phyloP scores from a whole-genome alignment of 2,888 invertebrate genomes.

The Ectemnius lituratus region DNA sequence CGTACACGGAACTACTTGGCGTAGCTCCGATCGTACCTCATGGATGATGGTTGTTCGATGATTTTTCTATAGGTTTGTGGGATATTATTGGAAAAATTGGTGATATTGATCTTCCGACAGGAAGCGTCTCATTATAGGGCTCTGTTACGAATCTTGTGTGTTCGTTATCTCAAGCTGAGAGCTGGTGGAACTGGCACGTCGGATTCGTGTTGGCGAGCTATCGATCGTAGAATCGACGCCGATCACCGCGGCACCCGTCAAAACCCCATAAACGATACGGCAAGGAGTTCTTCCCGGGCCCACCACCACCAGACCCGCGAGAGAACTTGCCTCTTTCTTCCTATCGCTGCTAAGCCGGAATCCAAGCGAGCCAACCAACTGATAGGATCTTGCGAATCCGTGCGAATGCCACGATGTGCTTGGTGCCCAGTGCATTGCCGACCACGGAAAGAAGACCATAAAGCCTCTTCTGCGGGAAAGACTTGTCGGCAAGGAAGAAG shows the following conservation, averaged over 20 bases:
- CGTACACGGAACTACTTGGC: background rate
- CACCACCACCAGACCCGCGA: background rate
- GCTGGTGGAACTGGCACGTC: constrained; percentile 14
- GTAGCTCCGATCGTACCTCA: background rate
- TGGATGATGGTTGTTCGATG: background rate
- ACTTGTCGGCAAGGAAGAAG: constrained; percentile 7
- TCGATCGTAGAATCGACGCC: constrained; percentile 46
- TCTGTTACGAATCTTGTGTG: constrained; percentile 15
- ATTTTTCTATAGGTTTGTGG: background rate
- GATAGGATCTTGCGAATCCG: constrained; percentile 63
- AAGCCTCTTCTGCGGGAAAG: constrained; percentile 6
- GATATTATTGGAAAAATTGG: constrained; percentile 6
- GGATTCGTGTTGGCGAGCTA: constrained; percentile 34
- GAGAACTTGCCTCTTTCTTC: background rate
- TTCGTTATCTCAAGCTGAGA: constrained; percentile 18
- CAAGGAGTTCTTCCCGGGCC: background rate
- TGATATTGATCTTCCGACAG: background rate
- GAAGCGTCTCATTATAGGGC: constrained; percentile 10
- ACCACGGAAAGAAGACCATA: constrained; percentile 21
- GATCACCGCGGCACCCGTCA: constrained; percentile 46
- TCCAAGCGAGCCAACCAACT: constrained; percentile 24
- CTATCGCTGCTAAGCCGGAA: constrained; percentile 40
- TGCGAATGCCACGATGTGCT: constrained; percentile 41
- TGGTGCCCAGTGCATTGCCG: background rate
- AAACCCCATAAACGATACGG: constrained; percentile 44